A percentile compares a stretch with the other conserved stretches of the same genome.
Evolutionary conservation across 2,888 invertebrate genomes (phyloP).

Genomic region (Idaea dimidiata): DNA sequence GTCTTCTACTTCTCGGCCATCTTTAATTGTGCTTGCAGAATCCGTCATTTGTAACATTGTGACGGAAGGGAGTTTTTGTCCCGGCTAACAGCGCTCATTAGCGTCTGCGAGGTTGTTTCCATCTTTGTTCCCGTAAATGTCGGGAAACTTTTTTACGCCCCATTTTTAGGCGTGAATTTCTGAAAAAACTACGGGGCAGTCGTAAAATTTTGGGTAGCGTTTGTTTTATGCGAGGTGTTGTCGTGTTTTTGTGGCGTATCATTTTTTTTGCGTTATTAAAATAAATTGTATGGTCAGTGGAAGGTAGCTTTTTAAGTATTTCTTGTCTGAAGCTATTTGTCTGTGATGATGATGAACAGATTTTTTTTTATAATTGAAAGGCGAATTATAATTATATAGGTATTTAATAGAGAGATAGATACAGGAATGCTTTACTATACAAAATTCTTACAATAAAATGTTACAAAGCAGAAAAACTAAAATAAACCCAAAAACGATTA

Average conservation of each 20-base stretch:
- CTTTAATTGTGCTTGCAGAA: slow-evolving; percentile 21
- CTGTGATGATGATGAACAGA: background rate
- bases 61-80: slow-evolving; percentile 35
- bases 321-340: background rate
- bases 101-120: slow-evolving; percentile 35
- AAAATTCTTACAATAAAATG: too few relatives aligned
- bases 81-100: slow-evolving; percentile 45
- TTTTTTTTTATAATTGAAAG: too few relatives aligned
- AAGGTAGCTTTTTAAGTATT: background rate
- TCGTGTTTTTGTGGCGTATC: background rate
- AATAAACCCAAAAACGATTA: too few relatives aligned
- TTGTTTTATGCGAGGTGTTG: slow-evolving; percentile 14
- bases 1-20: slow-evolving; percentile 9
- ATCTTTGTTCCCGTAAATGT: slow-evolving; percentile 34
- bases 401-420: too few relatives aligned
- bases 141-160: slow-evolving; percentile 13
- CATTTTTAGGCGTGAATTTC: slow-evolving; percentile 32
- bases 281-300: background rate
- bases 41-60: slow-evolving; percentile 27
- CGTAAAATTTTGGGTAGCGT: slow-evolving; percentile 4
- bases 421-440: too few relatives aligned
- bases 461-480: too few relatives aligned
- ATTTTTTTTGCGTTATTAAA: background rate
- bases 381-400: too few relatives aligned
- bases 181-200: background rate